A percentile compares a stretch with the other conserved stretches of the same genome.
Conservation (phyloP, 2,797 vertebrate species). For the Sebastes ruberrimus region DNA sequence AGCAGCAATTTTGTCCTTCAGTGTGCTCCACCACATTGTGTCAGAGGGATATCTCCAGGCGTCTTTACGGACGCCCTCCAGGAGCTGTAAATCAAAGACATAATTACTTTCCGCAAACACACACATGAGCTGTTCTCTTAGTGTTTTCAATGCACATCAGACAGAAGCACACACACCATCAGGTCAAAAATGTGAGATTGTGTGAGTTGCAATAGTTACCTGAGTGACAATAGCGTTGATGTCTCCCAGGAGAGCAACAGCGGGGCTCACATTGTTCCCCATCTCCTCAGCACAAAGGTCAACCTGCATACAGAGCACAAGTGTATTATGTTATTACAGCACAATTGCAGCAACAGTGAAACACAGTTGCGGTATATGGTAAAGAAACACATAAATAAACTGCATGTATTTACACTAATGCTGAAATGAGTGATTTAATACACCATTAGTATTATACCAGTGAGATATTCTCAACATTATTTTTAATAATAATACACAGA, state of each 20-base stretch:
- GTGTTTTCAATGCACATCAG: background rate
- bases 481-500: background rate
- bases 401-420: background rate
- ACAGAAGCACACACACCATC: background rate
- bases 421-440: background rate
- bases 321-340: background rate
- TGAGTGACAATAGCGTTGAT: conserved; percentile 87
- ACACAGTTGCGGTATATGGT: background rate
- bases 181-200: background rate
- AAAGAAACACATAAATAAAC: background rate
- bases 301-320: conserved; percentile 77
- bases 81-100: conserved; percentile 79
- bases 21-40: conserved; percentile 89
- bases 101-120: background rate
- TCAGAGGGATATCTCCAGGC: conserved; percentile 85
- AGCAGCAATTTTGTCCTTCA: conserved; percentile 85
- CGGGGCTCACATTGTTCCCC: conserved; percentile 93
- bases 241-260: conserved; percentile 90
- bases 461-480: background rate
- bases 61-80: conserved; percentile 76
- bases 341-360: background rate
- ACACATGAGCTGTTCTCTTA: background rate
- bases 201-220: conserved; percentile 71
- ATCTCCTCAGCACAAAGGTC: conserved; percentile 97
- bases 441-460: background rate